Percentiles rank a stretch among this genome's conserved stretches.
Evolutionary conservation across 2,888 invertebrate genomes (phyloP).

Genomic region (Plagodis dolabraria): DNA sequence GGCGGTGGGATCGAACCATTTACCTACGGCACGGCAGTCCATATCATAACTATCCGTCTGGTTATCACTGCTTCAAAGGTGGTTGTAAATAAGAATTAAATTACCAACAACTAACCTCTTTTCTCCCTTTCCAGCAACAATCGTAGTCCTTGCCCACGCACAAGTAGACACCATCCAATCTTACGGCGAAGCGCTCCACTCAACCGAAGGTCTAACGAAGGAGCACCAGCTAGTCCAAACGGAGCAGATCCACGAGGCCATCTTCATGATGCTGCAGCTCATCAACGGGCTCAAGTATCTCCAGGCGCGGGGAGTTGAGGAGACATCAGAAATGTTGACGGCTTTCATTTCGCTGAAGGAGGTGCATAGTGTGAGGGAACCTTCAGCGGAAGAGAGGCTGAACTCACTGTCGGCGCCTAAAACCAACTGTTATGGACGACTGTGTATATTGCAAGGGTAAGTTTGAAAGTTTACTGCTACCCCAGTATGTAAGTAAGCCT

Average conservation of each 20-base stretch:
- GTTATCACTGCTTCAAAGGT: too few species aligned
- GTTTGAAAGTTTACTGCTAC: conserved; percentile 39
- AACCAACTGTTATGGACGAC: conserved; percentile 83
- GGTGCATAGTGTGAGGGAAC: conserved; percentile 59
- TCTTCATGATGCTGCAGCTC: conserved; percentile 91
- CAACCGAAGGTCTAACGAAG: conserved; percentile 75
- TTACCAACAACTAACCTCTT: not conserved
- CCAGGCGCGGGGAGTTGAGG: conserved; percentile 93
- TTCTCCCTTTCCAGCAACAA: conserved; percentile 86
- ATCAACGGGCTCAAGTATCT: conserved; percentile 92
- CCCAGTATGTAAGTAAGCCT: not conserved
- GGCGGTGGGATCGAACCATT: too few species aligned
- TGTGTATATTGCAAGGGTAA: conserved; percentile 91
- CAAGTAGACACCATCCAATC: conserved; percentile 91
- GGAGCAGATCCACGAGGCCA: conserved; percentile 87
- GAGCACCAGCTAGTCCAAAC: conserved; percentile 76
- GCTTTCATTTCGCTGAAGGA: conserved; percentile 90
- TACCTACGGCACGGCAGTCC: too few species aligned
- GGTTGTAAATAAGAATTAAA: too few species aligned
- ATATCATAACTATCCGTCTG: too few species aligned
- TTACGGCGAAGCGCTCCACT: conserved; percentile 86
- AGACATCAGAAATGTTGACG: conserved; percentile 88
- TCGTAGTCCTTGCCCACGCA: conserved; percentile 89
- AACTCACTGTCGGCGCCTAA: conserved; percentile 78
- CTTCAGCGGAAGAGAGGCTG: conserved; percentile 70